These are phyloP conservation scores for Pleuronectes platessa DNA, from an alignment of 2,113 vertebrate genomes.

Conservation along the genomic window DNA sequence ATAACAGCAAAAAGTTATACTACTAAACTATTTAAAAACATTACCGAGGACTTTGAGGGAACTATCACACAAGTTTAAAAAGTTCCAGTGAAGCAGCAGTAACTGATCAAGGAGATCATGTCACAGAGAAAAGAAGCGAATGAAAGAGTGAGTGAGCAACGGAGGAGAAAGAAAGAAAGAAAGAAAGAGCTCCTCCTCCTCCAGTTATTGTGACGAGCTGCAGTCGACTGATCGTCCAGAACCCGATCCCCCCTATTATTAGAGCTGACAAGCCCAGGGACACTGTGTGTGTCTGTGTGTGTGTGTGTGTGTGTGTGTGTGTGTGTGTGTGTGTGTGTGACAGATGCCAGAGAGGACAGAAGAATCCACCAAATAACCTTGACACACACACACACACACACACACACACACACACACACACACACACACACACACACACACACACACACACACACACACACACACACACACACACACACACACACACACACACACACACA, in stretches of 20 bases:
- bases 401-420: slow-evolving; percentile 2
- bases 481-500: slow-evolving; percentile 4
- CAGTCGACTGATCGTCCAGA: slow-evolving; percentile 16
- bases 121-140: not conserved
- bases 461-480: slow-evolving; percentile 6
- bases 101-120: not conserved
- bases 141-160: not conserved
- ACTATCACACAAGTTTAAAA: not conserved
- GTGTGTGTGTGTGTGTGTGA: not conserved
- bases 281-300: slow-evolving; percentile 5
- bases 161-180: not conserved
- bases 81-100: not conserved
- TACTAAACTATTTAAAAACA: not conserved
- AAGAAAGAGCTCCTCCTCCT: slow-evolving; percentile 42
- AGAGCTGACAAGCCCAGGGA: slow-evolving; percentile 62
- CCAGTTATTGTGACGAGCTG: slow-evolving; percentile 21
- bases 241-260: slow-evolving; percentile 76
- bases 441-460: slow-evolving; percentile 3
- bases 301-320: slow-evolving; percentile 12
- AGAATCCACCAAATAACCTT: slow-evolving; percentile 54
- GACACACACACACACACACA: slow-evolving; percentile 10
- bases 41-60: not conserved
- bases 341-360: slow-evolving; percentile 62
- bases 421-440: slow-evolving; percentile 7
- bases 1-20: not conserved